phyloP scores from a whole-genome alignment of 2,797 vertebrate genomes.

The Pygocentrus nattereri region DNA sequence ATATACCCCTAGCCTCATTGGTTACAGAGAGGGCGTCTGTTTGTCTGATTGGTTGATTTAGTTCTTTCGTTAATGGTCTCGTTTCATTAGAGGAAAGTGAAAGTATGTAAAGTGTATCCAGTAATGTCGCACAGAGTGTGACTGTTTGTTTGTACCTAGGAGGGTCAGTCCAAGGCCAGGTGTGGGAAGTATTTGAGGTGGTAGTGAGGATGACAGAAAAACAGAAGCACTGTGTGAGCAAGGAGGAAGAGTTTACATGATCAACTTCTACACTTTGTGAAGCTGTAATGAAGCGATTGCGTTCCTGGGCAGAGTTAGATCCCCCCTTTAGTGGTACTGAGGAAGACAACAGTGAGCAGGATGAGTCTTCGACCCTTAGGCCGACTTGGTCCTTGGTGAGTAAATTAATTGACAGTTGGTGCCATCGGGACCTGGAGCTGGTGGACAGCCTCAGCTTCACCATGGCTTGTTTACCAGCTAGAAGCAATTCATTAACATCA shows the following conservation, averaged over 20 bases:
- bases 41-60: slow-evolving; percentile 61
- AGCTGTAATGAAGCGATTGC: slow-evolving; percentile 69
- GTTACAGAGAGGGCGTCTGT: slow-evolving; percentile 52
- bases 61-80: background rate
- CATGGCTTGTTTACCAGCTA: background rate
- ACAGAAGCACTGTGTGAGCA: slow-evolving; percentile 34
- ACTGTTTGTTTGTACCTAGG: slow-evolving; percentile 55
- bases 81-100: slow-evolving; percentile 36
- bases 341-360: slow-evolving; percentile 71
- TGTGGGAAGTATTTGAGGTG: slow-evolving; percentile 48
- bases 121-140: slow-evolving; percentile 39
- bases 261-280: slow-evolving; percentile 52
- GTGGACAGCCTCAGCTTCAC: background rate
- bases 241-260: slow-evolving; percentile 39
- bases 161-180: slow-evolving; percentile 50
- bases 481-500: background rate
- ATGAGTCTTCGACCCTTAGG: slow-evolving; percentile 65
- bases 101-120: slow-evolving; percentile 47
- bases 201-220: slow-evolving; percentile 60
- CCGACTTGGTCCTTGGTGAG: slow-evolving; percentile 79
- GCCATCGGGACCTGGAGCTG: background rate
- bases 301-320: slow-evolving; percentile 61
- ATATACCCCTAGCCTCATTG: slow-evolving; percentile 65
- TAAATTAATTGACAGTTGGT: slow-evolving; percentile 42
- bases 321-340: slow-evolving; percentile 61